These are phyloP conservation scores for Clostera curtula DNA, from an alignment of 2,888 invertebrate genomes.

Conservation along the genomic window DNA sequence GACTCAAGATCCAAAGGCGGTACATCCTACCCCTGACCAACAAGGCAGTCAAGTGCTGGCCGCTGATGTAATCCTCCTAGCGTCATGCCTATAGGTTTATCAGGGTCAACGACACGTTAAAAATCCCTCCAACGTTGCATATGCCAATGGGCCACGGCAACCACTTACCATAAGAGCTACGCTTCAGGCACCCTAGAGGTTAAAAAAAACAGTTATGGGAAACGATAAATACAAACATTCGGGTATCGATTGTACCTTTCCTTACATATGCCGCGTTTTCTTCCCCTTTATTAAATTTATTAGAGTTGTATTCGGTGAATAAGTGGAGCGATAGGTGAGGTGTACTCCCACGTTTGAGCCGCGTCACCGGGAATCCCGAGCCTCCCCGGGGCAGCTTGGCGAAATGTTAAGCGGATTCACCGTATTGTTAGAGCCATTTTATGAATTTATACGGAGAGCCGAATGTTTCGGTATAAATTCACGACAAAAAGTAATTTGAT, in stretches of 20 bases:
- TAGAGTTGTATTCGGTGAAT: slow-evolving; percentile 56
- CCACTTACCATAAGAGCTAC: no score
- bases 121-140: no score
- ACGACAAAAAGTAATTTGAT: slow-evolving; percentile 7
- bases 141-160: no score
- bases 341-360: slow-evolving; percentile 33
- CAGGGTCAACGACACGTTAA: no score
- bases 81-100: no score
- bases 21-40: no score
- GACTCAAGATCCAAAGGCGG: no score
- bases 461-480: slow-evolving; percentile 27
- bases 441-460: slow-evolving; percentile 34
- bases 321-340: slow-evolving; percentile 52
- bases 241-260: not conserved
- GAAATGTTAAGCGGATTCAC: slow-evolving; percentile 50
- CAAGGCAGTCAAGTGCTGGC: no score
- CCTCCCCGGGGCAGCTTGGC: slow-evolving; percentile 35
- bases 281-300: slow-evolving; percentile 64
- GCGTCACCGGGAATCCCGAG: slow-evolving; percentile 53
- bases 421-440: slow-evolving; percentile 49
- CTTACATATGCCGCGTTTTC: slow-evolving; percentile 40
- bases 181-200: no score
- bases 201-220: slow-evolving; percentile 36
- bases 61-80: no score
- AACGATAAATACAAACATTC: slow-evolving; percentile 31